Base-by-base conservation (phyloP, 1,140 invertebrate genomes). In the Diabrotica virgifera region DNA sequence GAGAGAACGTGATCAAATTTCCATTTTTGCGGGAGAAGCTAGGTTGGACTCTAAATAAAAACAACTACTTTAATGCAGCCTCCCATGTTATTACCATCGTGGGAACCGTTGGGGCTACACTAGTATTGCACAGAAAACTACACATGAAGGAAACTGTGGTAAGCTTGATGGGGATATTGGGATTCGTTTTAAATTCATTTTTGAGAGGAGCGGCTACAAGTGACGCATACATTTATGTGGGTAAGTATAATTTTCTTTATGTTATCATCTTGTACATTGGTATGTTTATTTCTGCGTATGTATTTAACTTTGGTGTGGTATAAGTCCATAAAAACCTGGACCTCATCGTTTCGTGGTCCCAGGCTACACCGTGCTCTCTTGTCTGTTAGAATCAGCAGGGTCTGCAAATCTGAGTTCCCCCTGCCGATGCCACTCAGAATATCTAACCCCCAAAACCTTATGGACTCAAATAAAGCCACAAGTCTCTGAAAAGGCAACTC, bases 191-290 rank as follows among this genome's bases (percentile, higher is more conserved):
- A 0, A 80, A 82, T 52, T 80, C 80, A 54, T 24, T 85, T 9
- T 78, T 84, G 0, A 79, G 77, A 70, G 82, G 84, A 0, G 82
- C 87, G 35, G 84, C 86, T 6, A 75, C 72, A 4, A 76, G 81
- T 63, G 72, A 85, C 0, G 89, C 86, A 86, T 84, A 89, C 52
- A 84, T 90, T 82, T 90, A 90, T 77, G 63, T 85, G 6, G 80
- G 83, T 84, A 77, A 78, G 79, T 77, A 55, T 55, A 8, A 52
- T 24, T 24, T 24, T n/a, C n/a, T n/a, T 24, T 24, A 24, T 24
- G 4, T 24, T 24, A 24, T 24, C 4, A 2, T 24, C 24, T 24
- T 24, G 4, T 24, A n/a, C n/a, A n/a, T n/a, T n/a, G n/a, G n/a
- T n/a, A n/a, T n/a, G n/a, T n/a, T n/a, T n/a, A n/a, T n/a, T n/a